Percentiles rank a stretch among this genome's conserved stretches.
Conservation (phyloP, 2,113 vertebrate genomes). For the Gulo gulo region DNA sequence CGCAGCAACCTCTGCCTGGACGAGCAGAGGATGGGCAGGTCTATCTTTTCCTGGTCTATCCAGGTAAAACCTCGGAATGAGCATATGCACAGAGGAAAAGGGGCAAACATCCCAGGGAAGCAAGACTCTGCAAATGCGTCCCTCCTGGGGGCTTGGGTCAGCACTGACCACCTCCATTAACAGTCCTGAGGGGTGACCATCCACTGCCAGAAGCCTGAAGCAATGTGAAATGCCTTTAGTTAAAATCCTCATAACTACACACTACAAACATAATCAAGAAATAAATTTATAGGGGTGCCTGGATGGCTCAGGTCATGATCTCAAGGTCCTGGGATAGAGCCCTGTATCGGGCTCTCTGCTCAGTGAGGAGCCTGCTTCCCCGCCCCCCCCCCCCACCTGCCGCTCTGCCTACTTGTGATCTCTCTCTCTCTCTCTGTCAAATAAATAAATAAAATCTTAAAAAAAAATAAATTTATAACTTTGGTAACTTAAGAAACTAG, state of each 20-base stretch:
- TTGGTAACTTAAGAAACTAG: not conserved
- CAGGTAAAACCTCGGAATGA: not conserved
- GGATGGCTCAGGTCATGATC: no score
- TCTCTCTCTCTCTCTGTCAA: no score
- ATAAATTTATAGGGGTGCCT: not conserved
- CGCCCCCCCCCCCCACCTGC: no score
- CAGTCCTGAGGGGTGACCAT: no score
- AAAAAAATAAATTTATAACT: not conserved
- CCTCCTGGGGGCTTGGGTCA: not conserved
- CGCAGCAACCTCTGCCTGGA: rapidly evolving
- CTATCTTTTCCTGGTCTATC: not conserved
- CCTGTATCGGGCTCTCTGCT: no score
- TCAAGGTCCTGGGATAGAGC: no score
- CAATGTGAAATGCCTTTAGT: not conserved
- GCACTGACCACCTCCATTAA: not conserved
- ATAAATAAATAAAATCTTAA: no score
- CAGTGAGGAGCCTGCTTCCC: no score
- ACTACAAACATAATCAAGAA: not conserved
- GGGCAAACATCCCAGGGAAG: not conserved
- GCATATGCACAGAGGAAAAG: not conserved
- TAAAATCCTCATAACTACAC: not conserved
- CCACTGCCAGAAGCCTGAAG: not conserved
- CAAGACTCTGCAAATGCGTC: not conserved
- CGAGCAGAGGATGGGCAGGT: rapidly evolving
- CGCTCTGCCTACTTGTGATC: no score